Base-by-base conservation (phyloP, 2,888 invertebrate species). In the Alsophila aescularia region DNA sequence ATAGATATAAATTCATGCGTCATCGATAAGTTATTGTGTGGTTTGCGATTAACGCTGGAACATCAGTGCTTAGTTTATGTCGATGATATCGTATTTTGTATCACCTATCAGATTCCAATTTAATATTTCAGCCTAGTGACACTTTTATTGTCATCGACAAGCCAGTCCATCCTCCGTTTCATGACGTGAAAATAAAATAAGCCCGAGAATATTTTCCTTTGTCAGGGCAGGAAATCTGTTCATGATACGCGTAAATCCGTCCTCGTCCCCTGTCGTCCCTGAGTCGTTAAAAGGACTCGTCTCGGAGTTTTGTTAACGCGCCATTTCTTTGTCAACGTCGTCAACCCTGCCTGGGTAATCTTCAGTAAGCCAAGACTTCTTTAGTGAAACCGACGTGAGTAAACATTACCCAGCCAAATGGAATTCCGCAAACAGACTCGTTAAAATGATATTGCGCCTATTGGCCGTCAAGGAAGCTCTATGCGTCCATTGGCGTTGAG, bases 211-310 rank as follows among this genome's bases (percentile, higher is more conserved):
- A 82, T 81, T 85, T 86, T 81, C 83, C 81, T 87, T 86, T 87
- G 85, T 86, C 81, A 79, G 75, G 76, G 81, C 82, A 83, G 87
- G 87, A 87, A 87, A 88, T 87, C 86, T 87, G 87, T 86, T 83
- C 83, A 79, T 87, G 87, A 87, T 88, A 87, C 85, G 82, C 79
- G 85, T 86, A 87, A 87, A 88, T 88, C 87, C 86, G 79, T 85
- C 83, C 79, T 73, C 83, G 85, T 85, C 88, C 88, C 87, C 81
- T 87, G 88, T 87, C 86, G 85, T 84, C 81, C 79, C 77, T 75
- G 79, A 78, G 79, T 81, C 79, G 83, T 83, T 84, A 85, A 86
- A 87, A 85, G 86, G 87, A 79, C 86, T 83, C 86, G 83, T 85
- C 85, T 81, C 78, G 68, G 74, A 81, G 83, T 87, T 87, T 85